Evolutionary conservation across 2,888 invertebrate species (phyloP), one percentile per base, ranked within the genome.

Genomic region (Acronicta psi): DNA sequence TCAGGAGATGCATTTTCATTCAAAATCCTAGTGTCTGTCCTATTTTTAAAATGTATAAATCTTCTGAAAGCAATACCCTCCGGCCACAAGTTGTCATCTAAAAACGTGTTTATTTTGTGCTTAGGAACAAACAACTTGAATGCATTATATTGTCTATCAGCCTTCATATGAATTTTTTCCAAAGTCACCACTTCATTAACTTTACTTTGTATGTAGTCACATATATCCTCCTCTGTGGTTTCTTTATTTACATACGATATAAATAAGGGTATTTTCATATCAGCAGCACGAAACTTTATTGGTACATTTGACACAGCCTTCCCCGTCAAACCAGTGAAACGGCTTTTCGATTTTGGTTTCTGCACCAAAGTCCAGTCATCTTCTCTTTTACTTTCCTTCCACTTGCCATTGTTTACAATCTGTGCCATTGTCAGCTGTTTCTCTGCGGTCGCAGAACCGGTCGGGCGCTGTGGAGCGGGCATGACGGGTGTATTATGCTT

Each of bases 241-340:
- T 45, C 45, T 10, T 45, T 45, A 18, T 45, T 34, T n/a, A 45
- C 45, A 20, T 36, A 36, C 1, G 45, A 34, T 10, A 45, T 45
- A n/a, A 45, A 45, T 3, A 45, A n/a, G 1, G 45, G 34, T 18
- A 40, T 40, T 10, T 40, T 11, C 1, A 18, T 7, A 3, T 40
- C 40, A 2, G 18, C 18, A 4, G 11, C 18, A 9, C 10, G 8
- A 10, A 25, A 25, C 13, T 31, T 31, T 13, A 2, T 3, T 11
- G 4, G 4, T 13, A 13, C 2, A 31, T 31, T 31, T 13, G 11
- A 5, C 10, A 14, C 36, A 13, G 36, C 36, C 5, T 20, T 46
- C 4, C 36, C 45, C 10, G 45, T 46, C 18, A 34, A 36, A 2
- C 36, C 36, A 13, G 10, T 14, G 14, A 46, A 46, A 13, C 45